Percentiles rank a stretch among this genome's conserved stretches.
Conservation (phyloP, 2,888 invertebrate genomes). For the Mylabris sibirica region DNA sequence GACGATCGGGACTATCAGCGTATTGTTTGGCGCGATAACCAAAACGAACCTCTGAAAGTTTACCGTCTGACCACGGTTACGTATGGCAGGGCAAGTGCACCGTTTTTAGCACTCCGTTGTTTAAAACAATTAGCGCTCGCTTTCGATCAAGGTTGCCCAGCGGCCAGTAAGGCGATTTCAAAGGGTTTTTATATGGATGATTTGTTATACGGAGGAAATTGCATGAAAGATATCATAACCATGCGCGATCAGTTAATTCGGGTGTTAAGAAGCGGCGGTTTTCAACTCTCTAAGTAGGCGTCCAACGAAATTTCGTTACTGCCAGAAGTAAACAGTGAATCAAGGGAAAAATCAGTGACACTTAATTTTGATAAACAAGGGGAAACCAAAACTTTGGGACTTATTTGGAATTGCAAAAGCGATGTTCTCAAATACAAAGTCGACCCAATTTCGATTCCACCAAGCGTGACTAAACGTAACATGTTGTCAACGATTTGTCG, state of each 20-base stretch:
- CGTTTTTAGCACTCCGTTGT: conserved; percentile 22
- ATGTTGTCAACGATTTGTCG: too few species aligned
- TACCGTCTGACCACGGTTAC: conserved; percentile 20
- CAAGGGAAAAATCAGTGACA: background rate
- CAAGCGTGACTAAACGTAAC: too few species aligned
- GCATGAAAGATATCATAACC: background rate
- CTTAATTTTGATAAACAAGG: conserved; percentile 17
- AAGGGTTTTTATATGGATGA: conserved; percentile 26
- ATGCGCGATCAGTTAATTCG: conserved; percentile 2
- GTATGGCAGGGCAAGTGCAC: conserved; percentile 19
- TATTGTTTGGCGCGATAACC: conserved; percentile 28
- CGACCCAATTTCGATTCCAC: too few species aligned
- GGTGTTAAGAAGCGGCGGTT: conserved; percentile 16
- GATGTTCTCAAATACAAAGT: conserved; percentile 17
- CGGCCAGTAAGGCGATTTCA: conserved; percentile 9
- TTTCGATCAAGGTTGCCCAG: background rate
- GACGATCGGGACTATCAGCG: conserved; percentile 17
- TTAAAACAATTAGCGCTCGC: conserved; percentile 19
- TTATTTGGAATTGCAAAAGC: conserved; percentile 15
- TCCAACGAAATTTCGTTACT: conserved; percentile 12
- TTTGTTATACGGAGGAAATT: conserved; percentile 14
- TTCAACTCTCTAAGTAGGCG: conserved; percentile 21
- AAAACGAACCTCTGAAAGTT: conserved; percentile 8
- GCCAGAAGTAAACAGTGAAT: background rate
- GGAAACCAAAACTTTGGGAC: conserved; percentile 20